phyloP scores from a whole-genome alignment of 2,888 invertebrate genomes.

The Bhutanitis thaidina region DNA sequence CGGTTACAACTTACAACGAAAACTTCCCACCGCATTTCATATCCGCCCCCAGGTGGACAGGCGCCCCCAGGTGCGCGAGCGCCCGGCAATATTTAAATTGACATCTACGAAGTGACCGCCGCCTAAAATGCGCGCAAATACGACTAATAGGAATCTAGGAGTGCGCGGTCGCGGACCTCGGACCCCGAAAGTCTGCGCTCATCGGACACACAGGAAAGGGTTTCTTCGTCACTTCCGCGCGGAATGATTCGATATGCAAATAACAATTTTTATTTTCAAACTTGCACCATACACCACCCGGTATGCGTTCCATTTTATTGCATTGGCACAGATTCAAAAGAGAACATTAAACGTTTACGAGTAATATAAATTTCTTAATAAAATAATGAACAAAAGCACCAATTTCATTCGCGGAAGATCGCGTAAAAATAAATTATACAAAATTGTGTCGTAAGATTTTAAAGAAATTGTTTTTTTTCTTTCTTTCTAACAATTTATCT shows the following conservation, averaged over 20 bases:
- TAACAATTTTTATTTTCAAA: neutral
- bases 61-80: no score
- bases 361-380: slow-evolving; percentile 1
- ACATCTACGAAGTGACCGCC: neutral
- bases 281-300: neutral
- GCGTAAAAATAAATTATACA: slow-evolving; percentile 7
- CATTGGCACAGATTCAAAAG: slow-evolving; percentile 9
- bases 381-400: slow-evolving; percentile 19
- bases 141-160: slow-evolving; percentile 19
- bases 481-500: slow-evolving; percentile 12
- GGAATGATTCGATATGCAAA: slow-evolving; percentile 9
- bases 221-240: neutral
- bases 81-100: no score
- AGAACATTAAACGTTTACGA: slow-evolving; percentile 7
- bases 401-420: slow-evolving; percentile 9
- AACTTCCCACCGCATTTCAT: no score
- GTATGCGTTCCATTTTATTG: neutral
- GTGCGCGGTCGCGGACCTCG: neutral
- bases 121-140: slow-evolving; percentile 3
- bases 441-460: neutral
- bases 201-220: neutral
- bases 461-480: neutral
- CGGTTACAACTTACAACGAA: no score
- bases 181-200: no score
- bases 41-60: no score